A percentile compares a stretch with the other conserved stretches of the same genome.
These are phyloP conservation scores for Marcusenius ussheri DNA, from an alignment of 2,113 vertebrate species.

Conservation along the genomic window DNA sequence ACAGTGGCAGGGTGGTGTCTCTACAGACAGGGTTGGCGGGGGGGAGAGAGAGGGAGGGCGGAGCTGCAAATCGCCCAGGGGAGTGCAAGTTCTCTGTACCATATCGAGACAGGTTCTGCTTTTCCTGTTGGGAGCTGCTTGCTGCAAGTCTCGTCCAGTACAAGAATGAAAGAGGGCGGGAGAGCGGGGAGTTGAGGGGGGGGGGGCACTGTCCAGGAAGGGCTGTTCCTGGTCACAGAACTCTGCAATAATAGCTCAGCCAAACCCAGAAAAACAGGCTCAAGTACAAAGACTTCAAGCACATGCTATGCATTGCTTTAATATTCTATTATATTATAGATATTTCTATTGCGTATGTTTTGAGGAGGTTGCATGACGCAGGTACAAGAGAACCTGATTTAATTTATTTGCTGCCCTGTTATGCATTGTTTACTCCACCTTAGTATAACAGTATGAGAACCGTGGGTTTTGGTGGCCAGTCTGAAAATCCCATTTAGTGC, in stretches of 20 bases:
- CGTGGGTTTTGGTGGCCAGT: not conserved
- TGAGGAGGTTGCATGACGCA: not conserved
- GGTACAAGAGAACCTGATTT: not conserved
- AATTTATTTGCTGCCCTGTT: not conserved
- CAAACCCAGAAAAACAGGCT: not conserved
- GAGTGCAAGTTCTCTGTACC: constrained; percentile 19
- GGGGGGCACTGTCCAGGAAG: not conserved
- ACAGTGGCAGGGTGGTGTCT: constrained; percentile 8
- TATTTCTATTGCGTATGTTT: not conserved
- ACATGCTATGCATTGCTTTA: not conserved
- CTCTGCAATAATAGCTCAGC: not conserved
- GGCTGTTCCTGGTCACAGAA: not conserved
- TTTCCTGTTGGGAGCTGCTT: constrained; percentile 42
- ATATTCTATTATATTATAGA: not conserved
- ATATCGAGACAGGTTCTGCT: constrained; percentile 34
- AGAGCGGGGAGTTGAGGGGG: not conserved
- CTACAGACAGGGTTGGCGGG: not conserved
- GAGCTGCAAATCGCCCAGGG: constrained; percentile 22
- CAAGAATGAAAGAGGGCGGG: constrained; percentile 13
- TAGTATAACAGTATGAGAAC: not conserved
- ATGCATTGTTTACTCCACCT: not conserved
- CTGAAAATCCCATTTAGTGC: not conserved
- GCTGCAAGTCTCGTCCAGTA: not conserved
- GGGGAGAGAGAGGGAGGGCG: not conserved
- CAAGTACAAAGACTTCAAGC: not conserved